These are phyloP conservation scores for Rhagoletis zephyria DNA, from an alignment of 1,140 invertebrate species.

Conservation along the genomic window DNA sequence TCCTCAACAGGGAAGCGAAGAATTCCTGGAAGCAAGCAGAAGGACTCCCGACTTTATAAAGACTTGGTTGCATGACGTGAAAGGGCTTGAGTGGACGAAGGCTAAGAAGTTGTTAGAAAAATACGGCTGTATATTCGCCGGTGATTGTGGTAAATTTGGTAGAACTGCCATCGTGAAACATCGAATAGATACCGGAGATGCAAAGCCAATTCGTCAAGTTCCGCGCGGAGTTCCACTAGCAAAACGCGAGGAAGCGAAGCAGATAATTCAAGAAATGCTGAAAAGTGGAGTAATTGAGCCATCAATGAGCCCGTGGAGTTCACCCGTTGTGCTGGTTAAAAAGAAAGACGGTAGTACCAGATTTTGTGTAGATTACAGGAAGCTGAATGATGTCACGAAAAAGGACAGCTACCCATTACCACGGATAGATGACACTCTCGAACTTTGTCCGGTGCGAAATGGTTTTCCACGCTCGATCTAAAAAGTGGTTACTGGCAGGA, in stretches of 20 bases:
- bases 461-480: slow-evolving; percentile 71
- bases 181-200: slow-evolving; percentile 56
- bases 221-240: slow-evolving; percentile 56
- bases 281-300: slow-evolving; percentile 56
- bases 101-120: too few species aligned
- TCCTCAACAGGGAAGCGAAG: too few species aligned
- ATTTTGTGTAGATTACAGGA: too few species aligned
- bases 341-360: too few species aligned
- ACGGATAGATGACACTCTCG: slow-evolving; percentile 73
- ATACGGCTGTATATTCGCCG: too few species aligned
- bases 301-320: background rate
- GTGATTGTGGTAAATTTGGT: background rate
- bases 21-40: too few species aligned
- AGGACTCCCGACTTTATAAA: too few species aligned
- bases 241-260: slow-evolving; percentile 55
- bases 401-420: background rate
- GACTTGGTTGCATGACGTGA: too few species aligned
- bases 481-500: slow-evolving; percentile 64
- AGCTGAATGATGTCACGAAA: background rate
- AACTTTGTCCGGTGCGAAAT: slow-evolving; percentile 62
- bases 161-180: too few species aligned
- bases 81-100: too few species aligned
- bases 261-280: slow-evolving; percentile 56
- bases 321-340: too few species aligned
- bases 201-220: slow-evolving; percentile 55